Conservation (phyloP, 2,888 invertebrate genomes). For the Synanthedon andrenaeformis region DNA sequence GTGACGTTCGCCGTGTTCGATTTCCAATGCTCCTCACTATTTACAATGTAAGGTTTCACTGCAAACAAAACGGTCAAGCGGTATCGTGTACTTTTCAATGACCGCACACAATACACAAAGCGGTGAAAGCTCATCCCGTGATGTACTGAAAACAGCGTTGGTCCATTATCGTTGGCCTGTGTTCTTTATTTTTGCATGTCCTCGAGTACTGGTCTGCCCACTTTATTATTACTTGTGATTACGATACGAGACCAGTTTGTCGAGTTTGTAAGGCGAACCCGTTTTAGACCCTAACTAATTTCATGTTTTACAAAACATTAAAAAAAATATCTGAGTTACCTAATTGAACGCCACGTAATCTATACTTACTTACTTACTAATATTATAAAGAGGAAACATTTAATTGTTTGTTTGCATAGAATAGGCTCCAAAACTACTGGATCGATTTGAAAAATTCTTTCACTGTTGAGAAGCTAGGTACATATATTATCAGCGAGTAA, state of each 20-base stretch:
- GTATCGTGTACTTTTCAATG: not conserved
- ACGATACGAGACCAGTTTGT: not conserved
- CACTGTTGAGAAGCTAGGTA: too few relatives aligned
- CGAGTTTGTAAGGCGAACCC: not conserved
- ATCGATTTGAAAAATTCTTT: too few relatives aligned
- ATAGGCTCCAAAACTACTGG: too few relatives aligned
- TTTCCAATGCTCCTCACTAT: not conserved
- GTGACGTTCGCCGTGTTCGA: not conserved
- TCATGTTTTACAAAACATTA: too few relatives aligned
- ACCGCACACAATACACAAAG: not conserved
- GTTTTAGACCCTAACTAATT: not conserved
- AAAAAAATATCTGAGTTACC: too few relatives aligned
- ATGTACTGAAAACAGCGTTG: not conserved
- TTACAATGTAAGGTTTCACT: not conserved
- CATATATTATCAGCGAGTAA: too few relatives aligned
- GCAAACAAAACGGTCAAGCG: not conserved
- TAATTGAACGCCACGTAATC: too few relatives aligned
- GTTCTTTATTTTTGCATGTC: slow-evolving; percentile 9
- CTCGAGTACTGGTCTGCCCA: slow-evolving; percentile 4
- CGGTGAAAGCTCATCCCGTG: not conserved
- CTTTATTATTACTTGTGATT: not conserved
- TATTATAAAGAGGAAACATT: too few relatives aligned
- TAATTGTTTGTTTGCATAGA: too few relatives aligned
- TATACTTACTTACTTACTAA: too few relatives aligned
- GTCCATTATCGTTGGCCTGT: not conserved